Evolutionary conservation across 2,113 vertebrate genomes (phyloP), one percentile per base, ranked within the genome.

Genomic region (Boulengeromyrus knoepffleri): DNA sequence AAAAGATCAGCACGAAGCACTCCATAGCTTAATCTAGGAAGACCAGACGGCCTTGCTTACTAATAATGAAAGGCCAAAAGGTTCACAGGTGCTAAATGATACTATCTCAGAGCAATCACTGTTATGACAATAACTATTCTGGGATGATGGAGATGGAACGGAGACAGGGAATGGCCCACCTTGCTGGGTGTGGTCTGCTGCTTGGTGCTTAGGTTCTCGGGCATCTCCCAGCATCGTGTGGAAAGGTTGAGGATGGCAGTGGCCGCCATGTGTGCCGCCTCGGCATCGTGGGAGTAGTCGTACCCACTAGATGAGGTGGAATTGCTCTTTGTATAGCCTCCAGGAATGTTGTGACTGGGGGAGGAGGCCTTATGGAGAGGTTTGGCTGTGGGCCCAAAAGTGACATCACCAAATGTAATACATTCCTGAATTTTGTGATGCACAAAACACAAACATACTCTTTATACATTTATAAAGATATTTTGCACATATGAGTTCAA

Each of bases 161-260:
- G 39, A 8, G 47, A 87, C 50, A 5, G 53, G 56, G 39, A 19
- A 39, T 3, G 24, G 3, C 85, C 21, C 66, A 99, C 98, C 97
- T 99, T 99, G 94, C 92, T 2, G 0, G 96, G 93, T 31, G 92
- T 90, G 47, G 97, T 97, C 77, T 96, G 97, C 3, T 96, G 96
- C 93, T 97, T 99, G 80, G 96, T 99, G 95, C 98, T 98, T 92
- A 99, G 98, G 94, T 99, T 99, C 93, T 99, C 98, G 0, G 99
- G 99, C 95, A 97, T 98, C 92, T 99, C 98, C 99, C 99, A 99
- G 95, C 99, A 99, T 91, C 99, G 97, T 0, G 99, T 99, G 89
- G 99, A 99, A 93, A 99, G 97, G 95, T 99, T 99, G 91, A 99
- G 95, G 95, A 99, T 99, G 94, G 99, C 98, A 0, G 99, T 99